Percentiles rank a stretch among this genome's conserved stretches.
phyloP scores from a whole-genome alignment of 2,797 vertebrate genomes.

The Hypotaenidia okinawae region DNA sequence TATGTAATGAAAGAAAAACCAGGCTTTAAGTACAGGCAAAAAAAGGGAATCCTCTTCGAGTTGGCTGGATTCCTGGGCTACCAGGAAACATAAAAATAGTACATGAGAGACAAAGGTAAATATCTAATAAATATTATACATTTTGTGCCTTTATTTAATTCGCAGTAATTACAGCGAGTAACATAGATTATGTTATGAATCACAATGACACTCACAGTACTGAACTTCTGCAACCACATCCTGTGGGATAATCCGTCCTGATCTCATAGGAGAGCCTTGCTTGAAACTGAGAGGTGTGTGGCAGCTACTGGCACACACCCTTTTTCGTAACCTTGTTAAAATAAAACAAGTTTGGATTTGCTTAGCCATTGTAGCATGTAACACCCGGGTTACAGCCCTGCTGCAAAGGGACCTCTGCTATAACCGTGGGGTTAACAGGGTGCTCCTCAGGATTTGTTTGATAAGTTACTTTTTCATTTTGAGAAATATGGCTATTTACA shows the following conservation, averaged over 20 bases:
- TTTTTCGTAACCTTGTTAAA: slow-evolving; percentile 46
- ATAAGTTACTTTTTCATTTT: background rate
- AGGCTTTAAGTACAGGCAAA: background rate
- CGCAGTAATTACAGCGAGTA: slow-evolving; percentile 44
- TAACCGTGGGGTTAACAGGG: slow-evolving; percentile 14
- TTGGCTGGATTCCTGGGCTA: slow-evolving; percentile 15
- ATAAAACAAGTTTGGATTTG: slow-evolving; percentile 68
- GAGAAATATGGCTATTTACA: slow-evolving; percentile 39
- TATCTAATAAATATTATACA: slow-evolving; percentile 22
- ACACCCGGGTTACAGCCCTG: slow-evolving; percentile 30
- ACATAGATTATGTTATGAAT: slow-evolving; percentile 53
- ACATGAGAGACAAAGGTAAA: slow-evolving; percentile 25
- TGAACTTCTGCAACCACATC: slow-evolving; percentile 58
- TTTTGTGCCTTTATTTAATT: slow-evolving; percentile 64
- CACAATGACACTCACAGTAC: slow-evolving; percentile 38
- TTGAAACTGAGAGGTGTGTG: slow-evolving; percentile 32
- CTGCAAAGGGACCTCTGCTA: slow-evolving; percentile 11
- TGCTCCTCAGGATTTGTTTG: background rate
- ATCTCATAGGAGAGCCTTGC: slow-evolving; percentile 51
- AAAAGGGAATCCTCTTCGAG: background rate
- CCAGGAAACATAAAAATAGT: background rate
- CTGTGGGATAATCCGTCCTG: slow-evolving; percentile 50
- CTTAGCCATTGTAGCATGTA: slow-evolving; percentile 45
- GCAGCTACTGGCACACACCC: slow-evolving; percentile 24
- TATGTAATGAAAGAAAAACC: slow-evolving; percentile 36